Evolutionary conservation across 2,113 vertebrate genomes (phyloP).

Genomic region (Eudyptes chrysolophus): DNA sequence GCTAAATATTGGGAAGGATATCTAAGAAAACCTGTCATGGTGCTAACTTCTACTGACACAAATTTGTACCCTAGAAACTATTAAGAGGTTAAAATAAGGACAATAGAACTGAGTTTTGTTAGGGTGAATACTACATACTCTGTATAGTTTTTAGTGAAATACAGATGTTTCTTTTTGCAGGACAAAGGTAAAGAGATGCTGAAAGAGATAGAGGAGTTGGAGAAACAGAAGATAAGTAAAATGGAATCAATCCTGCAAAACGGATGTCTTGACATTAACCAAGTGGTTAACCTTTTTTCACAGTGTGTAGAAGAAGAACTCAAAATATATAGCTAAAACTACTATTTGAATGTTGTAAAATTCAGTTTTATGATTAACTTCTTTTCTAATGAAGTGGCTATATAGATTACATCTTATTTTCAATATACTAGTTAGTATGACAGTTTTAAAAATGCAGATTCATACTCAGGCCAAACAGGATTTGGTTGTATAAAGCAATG

Average conservation of each 20-base stretch:
- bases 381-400: not conserved
- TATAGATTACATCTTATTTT: not conserved
- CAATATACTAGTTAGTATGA: not conserved
- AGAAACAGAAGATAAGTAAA: constrained; percentile 79
- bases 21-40: not conserved
- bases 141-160: not conserved
- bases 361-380: not conserved
- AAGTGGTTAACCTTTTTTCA: constrained; percentile 79
- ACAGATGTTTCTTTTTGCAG: constrained; percentile 65
- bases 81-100: not conserved
- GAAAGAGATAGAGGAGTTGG: constrained; percentile 79
- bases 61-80: not conserved
- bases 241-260: constrained; percentile 82
- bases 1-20: not conserved
- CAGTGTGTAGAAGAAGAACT: constrained; percentile 81
- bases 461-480: not conserved
- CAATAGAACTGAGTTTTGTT: not conserved
- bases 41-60: not conserved
- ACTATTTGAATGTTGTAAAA: not conserved
- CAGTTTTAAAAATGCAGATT: not conserved
- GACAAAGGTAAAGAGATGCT: constrained; percentile 79
- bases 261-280: constrained; percentile 68
- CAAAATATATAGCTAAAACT: constrained; percentile 72
- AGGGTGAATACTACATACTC: not conserved
- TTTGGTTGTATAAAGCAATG: not conserved